Conservation (phyloP, 1,140 invertebrate species). For the Papilio polyxenes region DNA sequence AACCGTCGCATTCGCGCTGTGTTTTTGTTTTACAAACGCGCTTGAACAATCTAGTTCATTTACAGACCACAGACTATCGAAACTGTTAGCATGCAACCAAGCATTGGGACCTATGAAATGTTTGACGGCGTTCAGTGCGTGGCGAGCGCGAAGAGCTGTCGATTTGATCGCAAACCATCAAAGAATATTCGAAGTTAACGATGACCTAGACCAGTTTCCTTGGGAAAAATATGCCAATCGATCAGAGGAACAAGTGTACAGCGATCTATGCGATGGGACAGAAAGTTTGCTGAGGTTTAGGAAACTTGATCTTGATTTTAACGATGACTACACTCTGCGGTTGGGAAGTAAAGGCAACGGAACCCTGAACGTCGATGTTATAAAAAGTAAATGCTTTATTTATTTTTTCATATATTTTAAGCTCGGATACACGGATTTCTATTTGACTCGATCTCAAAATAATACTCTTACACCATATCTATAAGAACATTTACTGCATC, state of each 20-base stretch:
- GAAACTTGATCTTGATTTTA: constrained; percentile 57
- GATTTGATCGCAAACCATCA: constrained; percentile 40
- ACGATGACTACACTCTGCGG: constrained; percentile 61
- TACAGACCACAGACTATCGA: constrained; percentile 44
- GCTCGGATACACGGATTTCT: too few species aligned
- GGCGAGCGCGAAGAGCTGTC: constrained; percentile 68
- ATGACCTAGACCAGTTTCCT: constrained; percentile 61
- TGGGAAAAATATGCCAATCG: constrained; percentile 67
- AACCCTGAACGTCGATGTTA: constrained; percentile 66
- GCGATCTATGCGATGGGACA: constrained; percentile 61
- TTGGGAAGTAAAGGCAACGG: constrained; percentile 64
- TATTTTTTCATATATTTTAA: constrained; percentile 9
- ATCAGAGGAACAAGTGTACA: constrained; percentile 63
- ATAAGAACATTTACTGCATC: too few species aligned
- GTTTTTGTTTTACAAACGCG: constrained; percentile 54
- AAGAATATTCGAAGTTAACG: constrained; percentile 47
- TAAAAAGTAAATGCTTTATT: constrained; percentile 64
- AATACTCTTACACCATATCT: too few species aligned
- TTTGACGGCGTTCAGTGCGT: constrained; percentile 68
- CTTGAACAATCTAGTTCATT: constrained; percentile 41
- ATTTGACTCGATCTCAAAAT: too few species aligned
- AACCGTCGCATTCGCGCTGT: constrained; percentile 59
- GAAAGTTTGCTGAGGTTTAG: constrained; percentile 62
- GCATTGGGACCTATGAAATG: constrained; percentile 68
- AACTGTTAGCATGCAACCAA: constrained; percentile 58